Evolutionary conservation across 2,797 vertebrate species (phyloP).

Genomic region (Sciurus vulgaris): DNA sequence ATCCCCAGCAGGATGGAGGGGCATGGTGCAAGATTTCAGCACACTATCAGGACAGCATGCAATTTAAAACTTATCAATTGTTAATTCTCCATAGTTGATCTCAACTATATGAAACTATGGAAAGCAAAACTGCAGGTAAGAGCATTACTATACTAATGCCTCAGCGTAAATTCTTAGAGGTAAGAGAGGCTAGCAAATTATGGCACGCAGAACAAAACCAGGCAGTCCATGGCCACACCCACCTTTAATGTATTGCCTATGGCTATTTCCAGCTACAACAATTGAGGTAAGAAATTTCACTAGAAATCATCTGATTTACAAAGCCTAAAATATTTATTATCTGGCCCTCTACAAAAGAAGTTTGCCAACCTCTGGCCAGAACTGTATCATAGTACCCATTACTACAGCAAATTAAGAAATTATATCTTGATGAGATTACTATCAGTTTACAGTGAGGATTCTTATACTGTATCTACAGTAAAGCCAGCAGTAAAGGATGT

Average conservation of each 20-base stretch:
- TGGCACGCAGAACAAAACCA: not conserved
- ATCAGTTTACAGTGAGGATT: not conserved
- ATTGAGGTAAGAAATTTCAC: not conserved
- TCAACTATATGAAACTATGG: not conserved
- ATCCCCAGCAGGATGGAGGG: not conserved
- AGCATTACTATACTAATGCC: not conserved
- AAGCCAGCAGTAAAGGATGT: not conserved
- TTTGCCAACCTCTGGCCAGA: not conserved
- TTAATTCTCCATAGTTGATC: not conserved
- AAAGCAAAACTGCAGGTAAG: not conserved
- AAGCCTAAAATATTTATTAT: slow-evolving; percentile 1
- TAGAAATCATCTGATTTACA: not conserved
- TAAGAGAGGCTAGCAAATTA: not conserved
- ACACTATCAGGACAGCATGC: not conserved
- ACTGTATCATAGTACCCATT: not conserved
- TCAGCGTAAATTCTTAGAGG: slow-evolving; percentile 11
- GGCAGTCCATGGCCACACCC: not conserved
- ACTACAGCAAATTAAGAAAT: slow-evolving; percentile 24
- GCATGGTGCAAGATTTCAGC: not conserved
- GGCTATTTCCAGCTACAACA: not conserved
- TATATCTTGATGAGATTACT: not conserved
- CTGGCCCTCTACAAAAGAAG: slow-evolving; percentile 13
- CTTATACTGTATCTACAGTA: not conserved
- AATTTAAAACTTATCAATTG: not conserved
- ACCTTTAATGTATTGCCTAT: not conserved